Conservation (phyloP, 2,888 invertebrate species). For the Ophion slaviceki region DNA sequence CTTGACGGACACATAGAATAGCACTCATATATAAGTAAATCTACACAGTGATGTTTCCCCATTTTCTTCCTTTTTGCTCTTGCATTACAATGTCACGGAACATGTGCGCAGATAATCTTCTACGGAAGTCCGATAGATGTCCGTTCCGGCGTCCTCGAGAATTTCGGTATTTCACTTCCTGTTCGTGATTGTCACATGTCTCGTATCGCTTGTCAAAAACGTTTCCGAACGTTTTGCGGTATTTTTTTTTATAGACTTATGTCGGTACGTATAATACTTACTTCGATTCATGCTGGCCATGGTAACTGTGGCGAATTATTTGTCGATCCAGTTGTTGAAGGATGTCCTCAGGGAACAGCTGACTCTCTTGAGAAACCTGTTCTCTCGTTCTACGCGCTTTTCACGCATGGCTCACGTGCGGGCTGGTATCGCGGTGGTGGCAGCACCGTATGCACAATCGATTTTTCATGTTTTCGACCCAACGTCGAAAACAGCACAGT, state of each 20-base stretch:
- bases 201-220: background rate
- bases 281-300: constrained; percentile 18
- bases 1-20: constrained; percentile 31
- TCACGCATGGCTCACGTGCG: background rate
- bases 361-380: constrained; percentile 8
- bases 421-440: background rate
- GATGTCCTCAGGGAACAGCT: background rate
- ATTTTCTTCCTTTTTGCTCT: constrained; percentile 3
- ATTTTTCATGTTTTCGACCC: background rate
- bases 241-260: background rate
- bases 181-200: background rate
- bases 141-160: background rate
- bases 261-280: constrained; percentile 25
- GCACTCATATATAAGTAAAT: background rate
- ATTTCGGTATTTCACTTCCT: background rate
- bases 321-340: background rate
- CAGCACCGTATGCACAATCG: constrained; percentile 27
- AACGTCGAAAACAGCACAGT: background rate
- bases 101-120: background rate
- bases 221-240: too few relatives aligned
- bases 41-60: background rate
- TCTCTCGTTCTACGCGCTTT: background rate
- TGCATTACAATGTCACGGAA: constrained; percentile 14
- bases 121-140: background rate
- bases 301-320: background rate